phyloP scores from a whole-genome alignment of 2,797 vertebrate species.

The Heterohyrax brucei region DNA sequence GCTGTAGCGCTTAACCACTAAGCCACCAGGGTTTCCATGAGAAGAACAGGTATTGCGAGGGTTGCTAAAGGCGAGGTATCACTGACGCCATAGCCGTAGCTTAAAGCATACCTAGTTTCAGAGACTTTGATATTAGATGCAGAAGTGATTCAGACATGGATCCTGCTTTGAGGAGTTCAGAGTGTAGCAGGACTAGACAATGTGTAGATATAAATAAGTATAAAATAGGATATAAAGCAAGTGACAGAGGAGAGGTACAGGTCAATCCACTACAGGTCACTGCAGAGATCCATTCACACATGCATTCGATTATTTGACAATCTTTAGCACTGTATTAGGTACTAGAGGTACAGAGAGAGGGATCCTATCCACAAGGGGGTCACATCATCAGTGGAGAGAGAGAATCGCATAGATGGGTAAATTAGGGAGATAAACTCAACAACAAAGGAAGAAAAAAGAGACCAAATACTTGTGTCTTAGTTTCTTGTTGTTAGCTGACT shows the following conservation, averaged over 20 bases:
- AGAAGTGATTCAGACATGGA: background rate
- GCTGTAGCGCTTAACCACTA: too few relatives aligned
- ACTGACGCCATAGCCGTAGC: background rate
- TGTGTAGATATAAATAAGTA: background rate
- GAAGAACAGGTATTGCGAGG: background rate
- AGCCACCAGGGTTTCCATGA: background rate
- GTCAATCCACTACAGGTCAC: background rate
- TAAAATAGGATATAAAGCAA: constrained; percentile 28
- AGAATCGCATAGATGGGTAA: constrained; percentile 40
- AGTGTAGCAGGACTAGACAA: background rate
- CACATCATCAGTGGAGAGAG: background rate
- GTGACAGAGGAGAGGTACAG: background rate
- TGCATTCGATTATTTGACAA: background rate
- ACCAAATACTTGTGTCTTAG: background rate
- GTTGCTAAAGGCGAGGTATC: constrained; percentile 24
- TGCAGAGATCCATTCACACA: background rate
- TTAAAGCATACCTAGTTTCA: background rate
- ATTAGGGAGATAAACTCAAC: background rate
- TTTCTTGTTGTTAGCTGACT: too few relatives aligned
- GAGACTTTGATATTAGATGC: background rate
- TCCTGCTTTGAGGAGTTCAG: background rate
- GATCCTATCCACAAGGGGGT: background rate
- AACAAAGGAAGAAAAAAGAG: constrained; percentile 3
- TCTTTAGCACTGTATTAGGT: background rate
- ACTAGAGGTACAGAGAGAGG: background rate